These are phyloP conservation scores for Phaetusa simplex DNA, from an alignment of 2,113 vertebrate genomes.

Conservation along the genomic window DNA sequence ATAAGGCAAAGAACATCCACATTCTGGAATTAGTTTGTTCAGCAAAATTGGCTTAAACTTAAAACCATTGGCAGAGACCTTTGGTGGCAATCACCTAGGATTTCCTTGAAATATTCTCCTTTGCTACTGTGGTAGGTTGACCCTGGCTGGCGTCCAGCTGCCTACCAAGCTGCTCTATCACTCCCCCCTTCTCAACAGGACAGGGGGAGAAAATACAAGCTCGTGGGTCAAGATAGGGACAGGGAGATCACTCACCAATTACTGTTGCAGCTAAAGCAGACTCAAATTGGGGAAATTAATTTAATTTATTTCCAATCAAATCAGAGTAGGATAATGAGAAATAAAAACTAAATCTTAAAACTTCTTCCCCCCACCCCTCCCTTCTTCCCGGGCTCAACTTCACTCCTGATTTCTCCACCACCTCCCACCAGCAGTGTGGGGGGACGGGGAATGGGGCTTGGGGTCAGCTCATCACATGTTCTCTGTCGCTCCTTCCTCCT, in stretches of 20 bases:
- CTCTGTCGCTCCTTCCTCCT: not conserved
- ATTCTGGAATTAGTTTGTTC: not conserved
- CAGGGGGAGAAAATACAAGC: not conserved
- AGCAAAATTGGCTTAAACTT: not conserved
- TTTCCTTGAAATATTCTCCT: not conserved
- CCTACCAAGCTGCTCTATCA: not conserved
- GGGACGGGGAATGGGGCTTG: not conserved
- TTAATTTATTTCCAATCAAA: not conserved
- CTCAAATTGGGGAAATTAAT: not conserved
- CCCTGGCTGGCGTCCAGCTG: not conserved
- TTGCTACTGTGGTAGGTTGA: not conserved
- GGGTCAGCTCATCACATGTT: too few relatives aligned
- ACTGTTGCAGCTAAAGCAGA: not conserved
- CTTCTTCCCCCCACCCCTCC: rapidly evolving
- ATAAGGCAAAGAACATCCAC: not conserved
- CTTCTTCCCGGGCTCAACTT: not conserved
- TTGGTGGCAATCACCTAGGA: not conserved
- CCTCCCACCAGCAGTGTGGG: rapidly evolving
- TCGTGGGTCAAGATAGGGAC: not conserved
- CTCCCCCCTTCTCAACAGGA: not conserved
- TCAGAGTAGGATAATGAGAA: not conserved
- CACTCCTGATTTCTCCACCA: not conserved
- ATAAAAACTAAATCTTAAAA: not conserved
- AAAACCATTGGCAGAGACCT: not conserved
- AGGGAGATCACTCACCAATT: not conserved